A percentile compares a stretch with the other conserved stretches of the same genome.
These are phyloP conservation scores for Ornithoptera alexandrae DNA, from an alignment of 2,888 invertebrate genomes.

Conservation along the genomic window DNA sequence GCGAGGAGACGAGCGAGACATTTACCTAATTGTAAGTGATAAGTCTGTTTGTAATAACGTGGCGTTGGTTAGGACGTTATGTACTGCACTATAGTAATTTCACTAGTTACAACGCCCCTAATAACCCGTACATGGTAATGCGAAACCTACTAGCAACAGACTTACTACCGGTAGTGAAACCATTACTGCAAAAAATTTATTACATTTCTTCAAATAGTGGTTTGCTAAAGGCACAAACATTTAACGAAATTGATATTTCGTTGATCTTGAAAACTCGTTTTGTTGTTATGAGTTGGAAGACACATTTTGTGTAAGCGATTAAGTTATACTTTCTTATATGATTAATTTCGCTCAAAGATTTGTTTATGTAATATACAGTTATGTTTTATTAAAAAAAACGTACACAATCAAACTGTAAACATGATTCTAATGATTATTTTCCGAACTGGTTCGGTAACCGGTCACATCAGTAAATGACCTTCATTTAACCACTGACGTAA, in stretches of 20 bases:
- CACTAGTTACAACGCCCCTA: too few relatives aligned
- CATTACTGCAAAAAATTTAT: not conserved
- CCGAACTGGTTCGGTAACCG: conserved; percentile 45
- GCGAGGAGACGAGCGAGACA: too few relatives aligned
- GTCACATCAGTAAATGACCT: conserved; percentile 47
- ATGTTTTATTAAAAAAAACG: not conserved
- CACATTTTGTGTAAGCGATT: not conserved
- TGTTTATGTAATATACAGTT: not conserved
- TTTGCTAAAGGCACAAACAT: not conserved
- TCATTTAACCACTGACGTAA: conserved; percentile 43
- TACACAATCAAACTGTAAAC: not conserved
- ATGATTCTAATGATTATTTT: conserved; percentile 13
- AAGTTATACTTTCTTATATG: not conserved
- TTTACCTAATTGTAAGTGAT: too few relatives aligned
- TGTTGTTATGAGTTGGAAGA: not conserved
- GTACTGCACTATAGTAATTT: too few relatives aligned
- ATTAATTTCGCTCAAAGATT: not conserved
- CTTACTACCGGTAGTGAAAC: too few relatives aligned
- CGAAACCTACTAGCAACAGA: too few relatives aligned
- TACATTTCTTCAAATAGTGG: not conserved
- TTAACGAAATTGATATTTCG: not conserved
- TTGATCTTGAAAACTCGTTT: not conserved
- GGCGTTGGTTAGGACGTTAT: too few relatives aligned
- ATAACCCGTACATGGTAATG: too few relatives aligned
- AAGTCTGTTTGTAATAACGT: too few relatives aligned